phyloP scores from a whole-genome alignment of 2,888 invertebrate species.

The Melanargia galathea region DNA sequence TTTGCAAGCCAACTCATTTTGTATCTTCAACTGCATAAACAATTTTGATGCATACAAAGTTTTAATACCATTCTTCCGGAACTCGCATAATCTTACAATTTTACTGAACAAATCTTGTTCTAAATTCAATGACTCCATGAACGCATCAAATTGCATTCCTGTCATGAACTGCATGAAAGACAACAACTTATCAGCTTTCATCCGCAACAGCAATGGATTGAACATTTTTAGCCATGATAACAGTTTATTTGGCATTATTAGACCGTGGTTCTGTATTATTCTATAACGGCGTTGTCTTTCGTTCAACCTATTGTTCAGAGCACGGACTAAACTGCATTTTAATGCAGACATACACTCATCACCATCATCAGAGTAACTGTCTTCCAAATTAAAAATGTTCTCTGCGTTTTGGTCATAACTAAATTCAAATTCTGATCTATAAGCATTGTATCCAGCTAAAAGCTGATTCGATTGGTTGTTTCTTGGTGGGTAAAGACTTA shows the following conservation, averaged over 20 bases:
- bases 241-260: conserved; percentile 88
- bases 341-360: conserved; percentile 83
- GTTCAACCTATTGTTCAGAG: conserved; percentile 89
- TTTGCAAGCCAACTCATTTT: conserved; percentile 81
- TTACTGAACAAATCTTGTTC: conserved; percentile 86
- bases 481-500: conserved; percentile 88
- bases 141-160: conserved; percentile 87
- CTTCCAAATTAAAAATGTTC: conserved; percentile 80
- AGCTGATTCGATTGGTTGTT: conserved; percentile 77
- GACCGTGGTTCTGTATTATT: conserved; percentile 89
- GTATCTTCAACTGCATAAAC: conserved; percentile 84
- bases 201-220: conserved; percentile 82
- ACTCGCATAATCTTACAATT: conserved; percentile 83
- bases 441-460: conserved; percentile 92
- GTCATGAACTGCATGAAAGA: conserved; percentile 89
- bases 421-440: conserved; percentile 92
- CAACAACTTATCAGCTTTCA: conserved; percentile 83
- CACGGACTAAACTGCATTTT: conserved; percentile 86
- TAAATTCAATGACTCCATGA: conserved; percentile 89
- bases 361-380: conserved; percentile 72
- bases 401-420: conserved; percentile 93
- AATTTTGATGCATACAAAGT: conserved; percentile 84
- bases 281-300: conserved; percentile 88
- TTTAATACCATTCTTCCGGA: conserved; percentile 87
- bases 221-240: conserved; percentile 87